Conservation (phyloP, 2,888 invertebrate species). For the Panorpa germanica region DNA sequence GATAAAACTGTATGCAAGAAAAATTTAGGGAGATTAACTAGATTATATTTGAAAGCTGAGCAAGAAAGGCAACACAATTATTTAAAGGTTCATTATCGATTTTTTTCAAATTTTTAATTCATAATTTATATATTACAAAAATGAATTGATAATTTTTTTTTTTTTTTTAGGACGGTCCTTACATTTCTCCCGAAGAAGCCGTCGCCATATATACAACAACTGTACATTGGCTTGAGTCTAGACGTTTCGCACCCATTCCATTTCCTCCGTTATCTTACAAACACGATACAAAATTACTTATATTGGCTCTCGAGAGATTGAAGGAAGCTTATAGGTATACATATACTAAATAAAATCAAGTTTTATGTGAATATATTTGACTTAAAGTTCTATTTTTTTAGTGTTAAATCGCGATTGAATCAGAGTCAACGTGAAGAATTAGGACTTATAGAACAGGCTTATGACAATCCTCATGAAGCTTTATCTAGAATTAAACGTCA, state of each 20-base stretch:
- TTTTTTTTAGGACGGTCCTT: slow-evolving; percentile 74
- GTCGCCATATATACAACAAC: slow-evolving; percentile 99
- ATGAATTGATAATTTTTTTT: slow-evolving; percentile 9
- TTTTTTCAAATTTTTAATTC: slow-evolving; percentile 7
- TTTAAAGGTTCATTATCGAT: slow-evolving; percentile 59
- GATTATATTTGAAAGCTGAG: slow-evolving; percentile 92
- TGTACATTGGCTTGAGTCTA: slow-evolving; percentile 97
- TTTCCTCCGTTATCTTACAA: slow-evolving; percentile 99
- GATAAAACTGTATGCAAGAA: slow-evolving; percentile 99
- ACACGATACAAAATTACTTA: slow-evolving; percentile 96
- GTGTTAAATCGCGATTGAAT: slow-evolving; percentile 92
- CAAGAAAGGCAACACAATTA: slow-evolving; percentile 99
- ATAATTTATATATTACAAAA: slow-evolving; percentile 9
- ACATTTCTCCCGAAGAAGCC: slow-evolving; percentile 98
- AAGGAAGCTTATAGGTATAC: slow-evolving; percentile 98
- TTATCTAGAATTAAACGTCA: slow-evolving; percentile 98
- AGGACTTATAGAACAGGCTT: slow-evolving; percentile 97
- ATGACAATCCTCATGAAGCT: slow-evolving; percentile 99
- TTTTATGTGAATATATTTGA: slow-evolving; percentile 9
- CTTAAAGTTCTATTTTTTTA: slow-evolving; percentile 24
- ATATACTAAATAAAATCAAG: slow-evolving; percentile 16
- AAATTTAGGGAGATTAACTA: slow-evolving; percentile 92
- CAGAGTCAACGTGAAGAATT: slow-evolving; percentile 98
- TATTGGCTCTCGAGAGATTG: slow-evolving; percentile 85
- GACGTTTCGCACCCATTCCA: slow-evolving; percentile 97